Conservation (phyloP, 1,140 invertebrate species). For the Archegozetes longisetosus region DNA sequence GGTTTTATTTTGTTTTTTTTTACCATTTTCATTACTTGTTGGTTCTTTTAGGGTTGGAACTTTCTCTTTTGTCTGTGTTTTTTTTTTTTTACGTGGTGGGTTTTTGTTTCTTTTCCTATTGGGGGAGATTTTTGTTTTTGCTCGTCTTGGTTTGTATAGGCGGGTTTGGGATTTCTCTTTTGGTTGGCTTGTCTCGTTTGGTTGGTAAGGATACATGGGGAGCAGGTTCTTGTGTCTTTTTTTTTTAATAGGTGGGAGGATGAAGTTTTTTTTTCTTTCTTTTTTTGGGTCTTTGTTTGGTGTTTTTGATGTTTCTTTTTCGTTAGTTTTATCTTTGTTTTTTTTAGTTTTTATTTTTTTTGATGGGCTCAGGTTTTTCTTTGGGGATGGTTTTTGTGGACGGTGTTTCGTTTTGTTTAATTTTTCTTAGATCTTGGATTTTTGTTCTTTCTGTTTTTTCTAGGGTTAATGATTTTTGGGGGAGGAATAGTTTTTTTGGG, state of each 20-base stretch:
- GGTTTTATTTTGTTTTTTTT: slow-evolving; percentile 35
- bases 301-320: neutral
- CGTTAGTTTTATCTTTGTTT: neutral
- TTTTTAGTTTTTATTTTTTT: too few species aligned
- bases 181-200: neutral
- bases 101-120: slow-evolving; percentile 16
- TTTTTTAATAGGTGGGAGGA: neutral
- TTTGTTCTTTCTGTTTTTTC: slow-evolving; percentile 1
- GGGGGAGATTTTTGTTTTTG: slow-evolving; percentile 44
- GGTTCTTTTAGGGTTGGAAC: slow-evolving; percentile 50
- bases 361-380: too few species aligned
- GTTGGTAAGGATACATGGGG: too few species aligned
- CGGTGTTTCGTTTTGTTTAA: slow-evolving; percentile 20
- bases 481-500: too few species aligned
- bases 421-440: slow-evolving; percentile 9
- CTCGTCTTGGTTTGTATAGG: slow-evolving; percentile 24
- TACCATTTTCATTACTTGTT: slow-evolving; percentile 41
- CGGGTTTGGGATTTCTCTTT: neutral
- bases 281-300: slow-evolving; percentile 38
- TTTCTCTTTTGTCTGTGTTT: slow-evolving; percentile 23
- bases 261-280: slow-evolving; percentile 28
- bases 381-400: slow-evolving; percentile 35
- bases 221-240: neutral
- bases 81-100: neutral
- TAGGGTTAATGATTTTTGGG: neutral